phyloP scores from a whole-genome alignment of 2,113 vertebrate species.

The Copsychus sechellarum region DNA sequence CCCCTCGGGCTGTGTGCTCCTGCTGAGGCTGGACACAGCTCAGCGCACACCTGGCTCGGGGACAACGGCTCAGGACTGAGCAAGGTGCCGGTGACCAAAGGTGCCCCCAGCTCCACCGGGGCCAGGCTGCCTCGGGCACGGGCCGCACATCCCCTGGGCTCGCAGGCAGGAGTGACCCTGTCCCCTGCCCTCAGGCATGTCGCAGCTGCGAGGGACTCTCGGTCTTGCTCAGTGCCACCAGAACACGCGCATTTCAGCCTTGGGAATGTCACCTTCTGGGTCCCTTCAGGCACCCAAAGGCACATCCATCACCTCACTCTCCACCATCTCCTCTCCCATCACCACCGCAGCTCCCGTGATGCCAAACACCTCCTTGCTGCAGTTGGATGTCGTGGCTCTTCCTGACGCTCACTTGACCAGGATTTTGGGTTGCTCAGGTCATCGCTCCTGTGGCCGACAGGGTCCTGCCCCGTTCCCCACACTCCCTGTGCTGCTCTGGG shows the following conservation, averaged over 20 bases:
- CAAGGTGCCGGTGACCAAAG: not conserved
- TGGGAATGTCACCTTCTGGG: not conserved
- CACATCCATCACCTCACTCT: accelerated
- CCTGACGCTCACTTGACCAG: accelerated
- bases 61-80: not conserved
- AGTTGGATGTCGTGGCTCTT: accelerated
- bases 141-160: not conserved
- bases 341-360: accelerated
- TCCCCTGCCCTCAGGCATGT: accelerated
- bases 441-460: accelerated
- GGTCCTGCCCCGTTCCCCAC: not conserved
- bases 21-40: not conserved
- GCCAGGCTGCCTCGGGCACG: accelerated
- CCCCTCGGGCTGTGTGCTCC: accelerated
- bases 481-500: accelerated
- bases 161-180: accelerated
- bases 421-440: not conserved
- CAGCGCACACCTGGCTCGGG: accelerated
- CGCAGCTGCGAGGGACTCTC: accelerated
- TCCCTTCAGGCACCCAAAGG: not conserved
- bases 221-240: not conserved
- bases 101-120: not conserved
- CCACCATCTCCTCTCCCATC: not conserved
- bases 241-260: not conserved
- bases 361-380: accelerated